Conservation (phyloP, 2,113 vertebrate genomes). For the Origma solitaria region DNA sequence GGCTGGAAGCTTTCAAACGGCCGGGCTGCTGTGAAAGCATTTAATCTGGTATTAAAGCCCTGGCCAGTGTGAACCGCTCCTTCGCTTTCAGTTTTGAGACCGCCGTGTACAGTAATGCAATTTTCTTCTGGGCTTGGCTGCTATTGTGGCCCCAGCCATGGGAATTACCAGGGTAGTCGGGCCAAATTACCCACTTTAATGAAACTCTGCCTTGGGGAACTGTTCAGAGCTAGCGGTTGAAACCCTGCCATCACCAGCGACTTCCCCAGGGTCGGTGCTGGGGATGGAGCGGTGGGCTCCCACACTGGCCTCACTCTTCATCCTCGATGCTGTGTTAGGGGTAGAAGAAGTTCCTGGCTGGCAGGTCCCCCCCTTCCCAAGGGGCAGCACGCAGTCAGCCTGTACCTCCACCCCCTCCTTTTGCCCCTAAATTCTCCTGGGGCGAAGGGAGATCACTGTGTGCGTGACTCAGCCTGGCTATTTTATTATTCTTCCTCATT, state of each 20-base stretch:
- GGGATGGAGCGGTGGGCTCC: neutral
- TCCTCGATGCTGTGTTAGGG: neutral
- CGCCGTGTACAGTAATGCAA: neutral
- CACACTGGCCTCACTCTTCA: neutral
- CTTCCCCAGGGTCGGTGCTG: neutral
- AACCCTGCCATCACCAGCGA: neutral
- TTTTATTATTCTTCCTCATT: neutral
- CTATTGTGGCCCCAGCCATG: neutral
- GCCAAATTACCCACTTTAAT: neutral
- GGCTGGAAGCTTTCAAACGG: constrained; percentile 17
- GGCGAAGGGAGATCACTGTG: neutral
- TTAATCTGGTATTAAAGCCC: constrained; percentile 48
- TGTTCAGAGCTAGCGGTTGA: neutral
- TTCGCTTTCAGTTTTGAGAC: constrained; percentile 8
- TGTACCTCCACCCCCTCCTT: neutral
- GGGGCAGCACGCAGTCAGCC: neutral
- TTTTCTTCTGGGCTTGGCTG: neutral
- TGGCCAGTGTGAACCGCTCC: neutral
- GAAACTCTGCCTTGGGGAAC: neutral
- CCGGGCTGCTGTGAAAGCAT: neutral
- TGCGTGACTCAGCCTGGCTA: accelerated
- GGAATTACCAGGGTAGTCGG: constrained; percentile 7
- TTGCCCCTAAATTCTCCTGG: neutral
- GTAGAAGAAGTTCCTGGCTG: neutral
- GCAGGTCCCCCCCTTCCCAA: neutral